phyloP scores from a whole-genome alignment of 2,113 vertebrate species.

The Rhea pennata region DNA sequence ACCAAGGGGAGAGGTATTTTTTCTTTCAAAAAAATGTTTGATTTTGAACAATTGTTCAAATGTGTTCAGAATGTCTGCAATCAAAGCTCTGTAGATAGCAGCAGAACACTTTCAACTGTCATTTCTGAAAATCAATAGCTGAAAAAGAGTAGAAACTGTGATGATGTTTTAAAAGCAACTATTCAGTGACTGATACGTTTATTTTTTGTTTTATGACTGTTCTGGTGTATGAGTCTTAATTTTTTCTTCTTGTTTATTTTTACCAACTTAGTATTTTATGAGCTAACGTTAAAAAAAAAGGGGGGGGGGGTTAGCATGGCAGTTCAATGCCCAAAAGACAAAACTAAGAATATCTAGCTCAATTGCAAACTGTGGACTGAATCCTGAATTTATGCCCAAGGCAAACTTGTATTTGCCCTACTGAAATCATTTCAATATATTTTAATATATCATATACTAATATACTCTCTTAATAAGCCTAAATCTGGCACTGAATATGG shows the following conservation, averaged over 20 bases:
- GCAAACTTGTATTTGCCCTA: neutral
- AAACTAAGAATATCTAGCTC: neutral
- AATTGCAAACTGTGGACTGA: neutral
- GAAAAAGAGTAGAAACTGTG: neutral
- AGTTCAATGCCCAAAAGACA: neutral
- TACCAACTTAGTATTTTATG: neutral
- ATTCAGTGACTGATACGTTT: neutral
- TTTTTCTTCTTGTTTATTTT: neutral
- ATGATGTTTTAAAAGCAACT: neutral
- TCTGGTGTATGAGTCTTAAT: neutral
- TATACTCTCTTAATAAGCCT: neutral
- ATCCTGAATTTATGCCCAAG: neutral
- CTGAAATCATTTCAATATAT: neutral
- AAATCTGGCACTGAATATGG: neutral
- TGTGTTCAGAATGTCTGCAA: neutral
- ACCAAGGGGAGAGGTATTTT: constrained; percentile 74
- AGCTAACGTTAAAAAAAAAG: neutral
- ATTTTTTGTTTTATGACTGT: neutral
- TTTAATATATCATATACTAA: neutral
- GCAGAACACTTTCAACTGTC: neutral
- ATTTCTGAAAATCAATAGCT: neutral
- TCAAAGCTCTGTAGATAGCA: neutral
- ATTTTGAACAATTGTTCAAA: neutral
- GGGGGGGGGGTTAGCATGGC: neutral
- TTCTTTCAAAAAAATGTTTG: neutral